phyloP scores from a whole-genome alignment of 2,888 invertebrate genomes.

The Acronicta aceris region DNA sequence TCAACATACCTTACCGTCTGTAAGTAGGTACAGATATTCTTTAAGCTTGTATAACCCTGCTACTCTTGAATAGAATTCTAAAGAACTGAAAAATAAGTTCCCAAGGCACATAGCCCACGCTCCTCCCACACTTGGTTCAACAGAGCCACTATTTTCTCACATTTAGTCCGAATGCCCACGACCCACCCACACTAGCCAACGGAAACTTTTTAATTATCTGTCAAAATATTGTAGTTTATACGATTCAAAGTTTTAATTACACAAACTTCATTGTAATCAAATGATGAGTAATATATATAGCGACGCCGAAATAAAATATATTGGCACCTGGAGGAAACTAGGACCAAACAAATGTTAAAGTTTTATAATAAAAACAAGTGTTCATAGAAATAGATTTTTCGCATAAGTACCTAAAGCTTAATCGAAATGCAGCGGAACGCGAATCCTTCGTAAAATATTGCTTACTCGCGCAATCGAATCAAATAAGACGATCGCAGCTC shows the following conservation, averaged over 20 bases:
- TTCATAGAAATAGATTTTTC: conserved; percentile 12
- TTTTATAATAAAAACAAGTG: not conserved
- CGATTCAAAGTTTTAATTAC: conserved; percentile 36
- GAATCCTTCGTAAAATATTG: conserved; percentile 39
- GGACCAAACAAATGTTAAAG: no score
- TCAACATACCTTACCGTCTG: not conserved
- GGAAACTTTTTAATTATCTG: conserved; percentile 37
- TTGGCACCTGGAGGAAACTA: no score
- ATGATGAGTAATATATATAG: no score
- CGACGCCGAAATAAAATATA: no score
- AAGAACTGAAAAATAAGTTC: conserved; percentile 18
- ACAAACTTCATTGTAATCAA: conserved; percentile 27
- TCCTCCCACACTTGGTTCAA: conserved; percentile 37
- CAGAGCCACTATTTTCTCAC: conserved; percentile 23
- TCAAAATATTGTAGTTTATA: conserved; percentile 24
- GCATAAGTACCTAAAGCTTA: conserved; percentile 24
- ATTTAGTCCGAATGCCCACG: conserved; percentile 21
- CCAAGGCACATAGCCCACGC: conserved; percentile 39
- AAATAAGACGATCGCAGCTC: conserved; percentile 36
- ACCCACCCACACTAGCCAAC: conserved; percentile 20
- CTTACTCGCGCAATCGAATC: conserved; percentile 40
- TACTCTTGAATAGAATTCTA: conserved; percentile 18
- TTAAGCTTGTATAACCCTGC: not conserved
- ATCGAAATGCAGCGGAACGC: conserved; percentile 22
- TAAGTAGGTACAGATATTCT: not conserved